Base-by-base conservation (phyloP, 2,797 vertebrate genomes). In the Linurgus olivaceus region DNA sequence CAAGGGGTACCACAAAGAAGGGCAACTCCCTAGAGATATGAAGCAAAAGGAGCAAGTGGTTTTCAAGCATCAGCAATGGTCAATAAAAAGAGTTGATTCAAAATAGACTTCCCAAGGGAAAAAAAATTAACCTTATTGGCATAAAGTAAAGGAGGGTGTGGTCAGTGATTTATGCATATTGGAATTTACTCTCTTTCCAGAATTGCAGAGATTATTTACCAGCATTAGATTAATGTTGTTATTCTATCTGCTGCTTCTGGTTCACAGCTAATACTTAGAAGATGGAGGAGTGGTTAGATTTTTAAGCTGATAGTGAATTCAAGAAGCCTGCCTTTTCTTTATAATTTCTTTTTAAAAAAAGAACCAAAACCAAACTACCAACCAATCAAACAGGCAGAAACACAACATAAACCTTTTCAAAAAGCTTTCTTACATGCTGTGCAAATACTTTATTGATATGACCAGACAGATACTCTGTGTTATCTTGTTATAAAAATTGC, bases 381-480 rank as follows among this genome's bases (percentile, higher is more conserved):
- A 58, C 6, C 18, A 58, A 28, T 1, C 9, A 67, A 67, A 4
- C 4, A 54, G 29, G 6, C 1, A 54, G 59, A 45, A 75, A 6
- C 1, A 3, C 31, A 63, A 28, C 5, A 48, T 5, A 45, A 55
- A 37, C 0, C 1, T 62, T 70, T 68, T 38, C 0, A 23, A 47
- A 52, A 75, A 42, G 0, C 48, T 76, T 81, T 10, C 10, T 51
- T 74, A 18, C 4, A 6, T 33, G 12, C 3, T 65, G 8, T 63
- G 13, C 2, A 52, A 48, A 14, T 57, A 3, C 4, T 40, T 33
- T 33, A 17, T n/a, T 59, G 15, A n/a, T 52, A 61, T 33, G 24
- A 35, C 16, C 23, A 72, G 38, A 23, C 3, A 71, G 19, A 68
- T 29, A 42, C 2, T 31, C 10, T 35, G 6, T 50, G 19, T 57